Evolutionary conservation across 2,888 invertebrate genomes (phyloP).

Genomic region (Xylota sylvarum): DNA sequence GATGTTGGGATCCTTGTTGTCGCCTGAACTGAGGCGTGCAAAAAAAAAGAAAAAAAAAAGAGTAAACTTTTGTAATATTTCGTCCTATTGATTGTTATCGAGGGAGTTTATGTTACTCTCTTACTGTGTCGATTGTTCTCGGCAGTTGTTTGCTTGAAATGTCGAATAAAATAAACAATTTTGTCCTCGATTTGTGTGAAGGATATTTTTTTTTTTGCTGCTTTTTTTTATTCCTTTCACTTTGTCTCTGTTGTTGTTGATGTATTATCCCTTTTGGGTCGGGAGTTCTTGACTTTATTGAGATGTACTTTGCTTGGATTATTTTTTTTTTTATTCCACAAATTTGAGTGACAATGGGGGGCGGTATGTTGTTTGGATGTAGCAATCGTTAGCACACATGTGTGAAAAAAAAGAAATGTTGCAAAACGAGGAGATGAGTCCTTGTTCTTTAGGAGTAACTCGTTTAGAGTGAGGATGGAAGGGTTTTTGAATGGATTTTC

Average conservation of each 20-base stretch:
- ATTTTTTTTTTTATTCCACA: conserved; percentile 20
- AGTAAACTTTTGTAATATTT: conserved; percentile 58
- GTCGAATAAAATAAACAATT: conserved; percentile 57
- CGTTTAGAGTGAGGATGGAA: not conserved
- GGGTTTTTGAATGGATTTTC: not conserved
- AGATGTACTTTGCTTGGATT: conserved; percentile 25
- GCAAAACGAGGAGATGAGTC: not conserved
- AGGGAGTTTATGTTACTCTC: conserved; percentile 30
- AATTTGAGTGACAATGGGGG: conserved; percentile 29
- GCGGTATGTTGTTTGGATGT: conserved; percentile 2
- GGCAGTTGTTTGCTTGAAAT: conserved; percentile 34
- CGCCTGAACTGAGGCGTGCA: conserved; percentile 8
- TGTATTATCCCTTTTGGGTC: conserved; percentile 45
- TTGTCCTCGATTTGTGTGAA: conserved; percentile 39
- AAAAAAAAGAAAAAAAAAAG: conserved; percentile 23
- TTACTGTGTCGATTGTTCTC: conserved; percentile 41
- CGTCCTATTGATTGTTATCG: conserved; percentile 33
- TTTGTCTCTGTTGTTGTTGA: conserved; percentile 27
- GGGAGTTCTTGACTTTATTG: conserved; percentile 28
- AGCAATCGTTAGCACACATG: conserved; percentile 1
- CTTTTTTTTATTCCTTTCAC: not conserved
- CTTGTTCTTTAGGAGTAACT: not conserved
- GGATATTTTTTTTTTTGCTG: not conserved
- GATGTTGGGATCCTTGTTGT: conserved; percentile 1
- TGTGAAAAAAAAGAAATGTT: not conserved